Evolutionary conservation across 1,140 invertebrate genomes (phyloP).

Genomic region (Zaprionus tsacasi): DNA sequence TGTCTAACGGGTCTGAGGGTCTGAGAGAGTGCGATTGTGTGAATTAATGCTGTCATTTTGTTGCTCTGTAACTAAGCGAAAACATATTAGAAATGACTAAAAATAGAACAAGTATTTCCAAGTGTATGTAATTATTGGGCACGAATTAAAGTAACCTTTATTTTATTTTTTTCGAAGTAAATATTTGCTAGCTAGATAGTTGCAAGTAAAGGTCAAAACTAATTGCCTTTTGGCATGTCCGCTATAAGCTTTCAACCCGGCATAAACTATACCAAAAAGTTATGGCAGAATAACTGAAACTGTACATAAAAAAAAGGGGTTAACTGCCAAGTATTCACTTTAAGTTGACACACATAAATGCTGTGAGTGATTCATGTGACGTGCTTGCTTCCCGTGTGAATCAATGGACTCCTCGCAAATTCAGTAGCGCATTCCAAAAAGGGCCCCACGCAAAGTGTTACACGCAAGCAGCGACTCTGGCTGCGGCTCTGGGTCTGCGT

Average conservation of each 20-base stretch:
- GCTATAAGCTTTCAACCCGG: neutral
- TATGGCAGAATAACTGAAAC: neutral
- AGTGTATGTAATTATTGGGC: neutral
- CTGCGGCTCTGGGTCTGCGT: neutral
- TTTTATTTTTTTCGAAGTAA: neutral
- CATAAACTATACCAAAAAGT: neutral
- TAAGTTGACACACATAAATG: neutral
- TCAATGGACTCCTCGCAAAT: neutral
- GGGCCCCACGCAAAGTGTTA: neutral
- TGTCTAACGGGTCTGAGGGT: no score
- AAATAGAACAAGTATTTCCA: neutral
- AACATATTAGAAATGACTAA: neutral
- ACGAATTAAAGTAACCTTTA: neutral
- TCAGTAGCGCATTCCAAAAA: conserved; percentile 7
- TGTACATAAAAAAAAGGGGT: neutral
- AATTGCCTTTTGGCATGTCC: neutral
- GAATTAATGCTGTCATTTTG: neutral
- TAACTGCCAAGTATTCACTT: neutral
- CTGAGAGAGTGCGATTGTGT: neutral
- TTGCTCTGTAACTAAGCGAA: neutral
- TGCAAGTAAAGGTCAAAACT: neutral
- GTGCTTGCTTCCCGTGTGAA: neutral
- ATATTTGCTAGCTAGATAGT: neutral
- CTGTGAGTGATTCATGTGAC: neutral
- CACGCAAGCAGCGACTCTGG: conserved; percentile 18